phyloP scores from a whole-genome alignment of 2,797 vertebrate genomes.

The Rhynchonycteris naso region DNA sequence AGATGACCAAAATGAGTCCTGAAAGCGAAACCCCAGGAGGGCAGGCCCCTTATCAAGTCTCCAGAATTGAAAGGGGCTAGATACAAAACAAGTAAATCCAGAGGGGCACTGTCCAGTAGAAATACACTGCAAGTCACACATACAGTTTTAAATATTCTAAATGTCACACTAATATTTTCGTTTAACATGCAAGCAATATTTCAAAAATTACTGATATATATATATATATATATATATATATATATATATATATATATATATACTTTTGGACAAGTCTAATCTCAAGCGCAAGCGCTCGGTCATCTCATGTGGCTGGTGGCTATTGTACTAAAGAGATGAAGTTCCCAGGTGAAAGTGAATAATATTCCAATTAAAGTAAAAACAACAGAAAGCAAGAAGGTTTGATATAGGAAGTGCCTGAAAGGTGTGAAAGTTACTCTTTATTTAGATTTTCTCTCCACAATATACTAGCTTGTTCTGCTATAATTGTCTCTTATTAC shows the following conservation, averaged over 20 bases:
- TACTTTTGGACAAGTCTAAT: not conserved
- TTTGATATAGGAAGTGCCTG: not conserved
- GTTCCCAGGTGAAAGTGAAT: not conserved
- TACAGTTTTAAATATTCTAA: not conserved
- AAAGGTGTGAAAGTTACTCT: not conserved
- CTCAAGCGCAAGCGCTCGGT: not conserved
- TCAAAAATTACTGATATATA: not conserved
- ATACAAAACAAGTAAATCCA: not conserved
- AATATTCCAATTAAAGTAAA: not conserved
- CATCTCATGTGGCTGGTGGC: not conserved
- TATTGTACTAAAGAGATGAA: not conserved
- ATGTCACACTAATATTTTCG: not conserved
- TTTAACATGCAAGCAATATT: not conserved
- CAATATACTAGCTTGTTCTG: not conserved
- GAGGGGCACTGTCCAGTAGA: not conserved
- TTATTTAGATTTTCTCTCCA: not conserved
- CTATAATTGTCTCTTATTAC: not conserved
- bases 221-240: not conserved
- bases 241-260: no score
- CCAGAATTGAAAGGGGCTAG: not conserved
- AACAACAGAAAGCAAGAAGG: not conserved
- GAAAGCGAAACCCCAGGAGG: not conserved
- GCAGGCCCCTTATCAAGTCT: not conserved
- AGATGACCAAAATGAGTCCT: not conserved
- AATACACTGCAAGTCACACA: not conserved